Base-by-base conservation (phyloP, 2,888 invertebrate genomes). In the Creontiades dilutus region DNA sequence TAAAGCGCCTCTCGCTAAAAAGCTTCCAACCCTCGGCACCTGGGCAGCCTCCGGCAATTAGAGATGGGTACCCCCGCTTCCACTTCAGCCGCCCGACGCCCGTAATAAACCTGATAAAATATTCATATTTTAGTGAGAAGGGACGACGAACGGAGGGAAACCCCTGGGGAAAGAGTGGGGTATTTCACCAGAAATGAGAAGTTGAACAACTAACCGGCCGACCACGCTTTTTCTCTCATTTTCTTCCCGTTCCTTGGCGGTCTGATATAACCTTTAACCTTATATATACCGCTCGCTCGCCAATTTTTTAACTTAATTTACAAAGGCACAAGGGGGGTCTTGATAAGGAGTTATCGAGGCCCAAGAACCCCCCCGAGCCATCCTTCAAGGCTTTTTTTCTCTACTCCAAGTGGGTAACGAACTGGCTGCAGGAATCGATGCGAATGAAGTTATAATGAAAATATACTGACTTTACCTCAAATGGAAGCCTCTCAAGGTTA, bases 371-470 rank as follows among this genome's bases (percentile, higher is more conserved):
- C 78, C 37, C 47, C 37, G 37, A 47, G 47, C 46, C 78, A 47
- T 47, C 52, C 82, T 52, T 55, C 27, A 48, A 48, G 37, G 82
- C 23, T 82, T 52, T 52, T 48, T 23, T 52, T 82, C 55, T 16
- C 37, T 37, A 7, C 82, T 37, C 82, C 55, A 14, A 47, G 48
- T 47, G 82, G 82, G 82, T 82, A 82, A 82, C 82, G 82, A 82
- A 52, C 82, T 55, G 82, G 82, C 16, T 52, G 27, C n/a, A 82
- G 47, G 55, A 82, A 55, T 82, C 82, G 82, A 82, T 82, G 27
- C 9, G 52, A 82, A 82, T 82, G 82, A 52, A 82, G 82, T 82
- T 82, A 82, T 52, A 82, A 82, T 82, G 82, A 82, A 82, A 82
- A 82, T 82, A 52, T 82, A 82, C 52, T 52, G 82, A 23, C 55